Evolutionary conservation across 2,113 vertebrate species (phyloP), one percentile per base, ranked within the genome.

Genomic region (Tringa solitaria): DNA sequence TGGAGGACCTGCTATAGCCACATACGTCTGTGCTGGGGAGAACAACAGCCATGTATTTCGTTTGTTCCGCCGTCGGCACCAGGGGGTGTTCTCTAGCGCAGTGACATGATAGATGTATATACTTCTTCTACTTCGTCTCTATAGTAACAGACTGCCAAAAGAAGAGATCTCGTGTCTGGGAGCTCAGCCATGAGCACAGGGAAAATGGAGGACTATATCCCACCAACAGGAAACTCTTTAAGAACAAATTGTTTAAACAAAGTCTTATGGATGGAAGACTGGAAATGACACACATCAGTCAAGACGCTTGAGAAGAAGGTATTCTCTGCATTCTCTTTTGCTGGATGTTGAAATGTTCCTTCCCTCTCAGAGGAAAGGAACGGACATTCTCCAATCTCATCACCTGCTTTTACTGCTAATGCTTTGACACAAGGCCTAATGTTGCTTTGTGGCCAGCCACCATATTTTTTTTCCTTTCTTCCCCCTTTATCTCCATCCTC

Each of bases 51-150:
- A 3, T 39, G 10, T 78, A 8, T 65, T 90, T 76, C 24, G 27
- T 69, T 88, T 77, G 28, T 54, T 88, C 50, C 35, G 54, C 46
- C 65, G 46, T 74, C 84, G 59, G 37, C 59, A 84, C 23, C 26
- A 77, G 39, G 22, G 39, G 14, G 9, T 80, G 51, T 81, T 93
- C 87, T 70, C 28, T 74, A 90, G 35, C 51, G 35, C 5, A 4
- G 45, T 45, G 84, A 75, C 50, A 70, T 75, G 67, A 84, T 22
- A 41, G 35, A 93, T 84, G 60, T 81, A 78, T 23, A 21, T 50
- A 54, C 50, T 77, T 80, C 57, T 57, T 80, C 57, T 57, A 73
- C 48, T 90, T 83, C 87, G 69, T 95, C 76, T 92, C 93, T 95
- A 63, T 87, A 94, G 82, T 87, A 93, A 96, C 92, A 65, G 61